These are phyloP conservation scores for Ctenicera cuprea DNA, from an alignment of 2,888 invertebrate species.

Conservation along the genomic window DNA sequence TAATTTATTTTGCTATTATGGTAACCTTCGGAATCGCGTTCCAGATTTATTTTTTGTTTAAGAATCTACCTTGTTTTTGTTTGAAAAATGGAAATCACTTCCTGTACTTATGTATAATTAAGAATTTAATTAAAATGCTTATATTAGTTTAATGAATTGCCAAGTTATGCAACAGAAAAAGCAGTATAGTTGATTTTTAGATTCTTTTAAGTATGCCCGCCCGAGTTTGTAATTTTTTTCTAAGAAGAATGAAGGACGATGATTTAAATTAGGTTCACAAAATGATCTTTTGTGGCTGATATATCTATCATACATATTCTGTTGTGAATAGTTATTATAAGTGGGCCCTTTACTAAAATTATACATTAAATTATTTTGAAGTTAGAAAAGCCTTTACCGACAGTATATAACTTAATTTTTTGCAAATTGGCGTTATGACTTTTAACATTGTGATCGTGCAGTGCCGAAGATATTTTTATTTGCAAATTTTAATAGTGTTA, in stretches of 20 bases:
- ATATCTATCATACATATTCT: too few relatives aligned
- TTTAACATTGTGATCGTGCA: too few relatives aligned
- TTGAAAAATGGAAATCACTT: slow-evolving; percentile 4
- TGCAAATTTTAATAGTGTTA: too few relatives aligned
- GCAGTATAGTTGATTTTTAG: not conserved
- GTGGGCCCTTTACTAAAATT: too few relatives aligned
- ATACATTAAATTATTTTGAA: too few relatives aligned
- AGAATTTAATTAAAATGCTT: not conserved
- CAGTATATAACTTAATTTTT: too few relatives aligned
- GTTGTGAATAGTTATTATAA: too few relatives aligned
- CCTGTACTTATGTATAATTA: slow-evolving; percentile 8
- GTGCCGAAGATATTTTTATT: too few relatives aligned
- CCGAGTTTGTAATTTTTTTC: not conserved
- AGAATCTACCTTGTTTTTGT: not conserved
- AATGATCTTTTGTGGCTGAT: not conserved
- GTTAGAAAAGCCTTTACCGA: too few relatives aligned
- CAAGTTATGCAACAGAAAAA: not conserved
- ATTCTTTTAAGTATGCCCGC: not conserved
- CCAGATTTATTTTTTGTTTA: not conserved
- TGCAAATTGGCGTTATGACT: too few relatives aligned
- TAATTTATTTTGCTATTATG: not conserved
- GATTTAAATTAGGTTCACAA: not conserved
- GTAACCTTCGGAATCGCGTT: slow-evolving; percentile 1
- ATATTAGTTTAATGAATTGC: not conserved
- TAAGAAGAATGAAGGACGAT: slow-evolving; percentile 5